Base-by-base conservation (phyloP, 2,797 vertebrate genomes). In the Streptopelia turtur region DNA sequence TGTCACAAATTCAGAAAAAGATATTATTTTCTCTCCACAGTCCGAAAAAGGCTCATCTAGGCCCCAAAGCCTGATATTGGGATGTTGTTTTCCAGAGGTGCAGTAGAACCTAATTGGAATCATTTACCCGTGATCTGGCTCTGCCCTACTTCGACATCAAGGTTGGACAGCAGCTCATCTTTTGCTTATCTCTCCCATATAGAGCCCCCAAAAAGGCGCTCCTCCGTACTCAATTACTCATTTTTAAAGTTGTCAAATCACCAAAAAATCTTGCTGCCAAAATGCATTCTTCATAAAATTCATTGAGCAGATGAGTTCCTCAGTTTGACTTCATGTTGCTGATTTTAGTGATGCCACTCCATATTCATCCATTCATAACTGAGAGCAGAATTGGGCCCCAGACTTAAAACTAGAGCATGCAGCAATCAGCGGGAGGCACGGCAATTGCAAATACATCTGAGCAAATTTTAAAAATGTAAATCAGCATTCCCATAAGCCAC, bases 381-480 rank as follows among this genome's bases (percentile, higher is more conserved):
- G 33, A 74, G 56, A 75, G 43, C 14, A 89, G 93, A 94, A 70
- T 12, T 55, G 24, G 78, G 31, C 28, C 69, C 37, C 6, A 1
- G 43, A 72, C 82, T 85, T 85, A 92, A 92, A 95, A 95, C 63
- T 85, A 43, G 61, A 93, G 77, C 69, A 59, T 6, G 21, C 55
- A 86, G 63, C 83, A 71, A 83, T 83, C 74, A 64, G 57, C 6
- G 0, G 28, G 70, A 91, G 68, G 64, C 80, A 70, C 45, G 41
- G 80, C 18, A 76, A 89, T 37, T 61, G 55, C 83, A 95, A 81
- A 70, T 21, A 71, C 77, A 95, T 74, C 84, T 6, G 0, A 96
- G 64, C 15, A 90, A 92, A 89, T 41, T 96, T 97, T 95, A 85
- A 95, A 96, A 95, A 97, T 96, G 95, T 76, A 97, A 96, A 97